Evolutionary conservation across 2,113 vertebrate species (phyloP), one percentile per base, ranked within the genome.

Genomic region (Gymnogyps californianus): DNA sequence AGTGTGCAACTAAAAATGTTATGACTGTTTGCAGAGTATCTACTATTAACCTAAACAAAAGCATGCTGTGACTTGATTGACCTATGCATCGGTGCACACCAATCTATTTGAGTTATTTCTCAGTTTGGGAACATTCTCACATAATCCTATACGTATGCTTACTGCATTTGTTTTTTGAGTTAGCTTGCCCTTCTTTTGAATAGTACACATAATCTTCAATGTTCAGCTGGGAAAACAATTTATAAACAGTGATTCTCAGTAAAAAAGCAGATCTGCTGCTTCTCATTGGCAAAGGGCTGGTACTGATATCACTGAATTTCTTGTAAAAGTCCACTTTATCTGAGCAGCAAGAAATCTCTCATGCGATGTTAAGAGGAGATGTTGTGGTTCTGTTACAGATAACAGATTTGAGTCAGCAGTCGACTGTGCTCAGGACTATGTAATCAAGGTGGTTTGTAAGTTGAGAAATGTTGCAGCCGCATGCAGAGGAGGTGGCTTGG

Each of bases 31-130:
- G 34, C 22, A 81, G 81, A 91, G 46, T 74, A 95, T 90, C 83
- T 86, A 49, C 80, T 85, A 51, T 65, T 94, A 90, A 92, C 86
- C 81, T 70, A 92, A 95, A 66, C 6, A 93, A 82, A 87, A 89
- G 57, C 95, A 64, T 90, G 96, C 83, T 93, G 77, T 94, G 86
- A 95, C 96, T 97, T 94, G 96, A 95, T 89, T 93, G 77, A 92
- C 91, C 87, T 94, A 94, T 91, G 70, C 69, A 97, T 89, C 89
- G 95, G 17, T 90, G 88, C 91, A 75, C 92, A 80, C 83, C 59
- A 44, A 94, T 88, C 61, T 92, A 47, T 95, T 90, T 87, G 86
- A 95, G 91, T 69, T 91, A 65, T 84, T 95, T 95, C 86, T 82
- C 52, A 90, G 93, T 93, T 93, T 94, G 96, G 80, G 64, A 95